These are phyloP conservation scores for Motacilla alba DNA, from an alignment of 2,113 vertebrate genomes.

Conservation along the genomic window DNA sequence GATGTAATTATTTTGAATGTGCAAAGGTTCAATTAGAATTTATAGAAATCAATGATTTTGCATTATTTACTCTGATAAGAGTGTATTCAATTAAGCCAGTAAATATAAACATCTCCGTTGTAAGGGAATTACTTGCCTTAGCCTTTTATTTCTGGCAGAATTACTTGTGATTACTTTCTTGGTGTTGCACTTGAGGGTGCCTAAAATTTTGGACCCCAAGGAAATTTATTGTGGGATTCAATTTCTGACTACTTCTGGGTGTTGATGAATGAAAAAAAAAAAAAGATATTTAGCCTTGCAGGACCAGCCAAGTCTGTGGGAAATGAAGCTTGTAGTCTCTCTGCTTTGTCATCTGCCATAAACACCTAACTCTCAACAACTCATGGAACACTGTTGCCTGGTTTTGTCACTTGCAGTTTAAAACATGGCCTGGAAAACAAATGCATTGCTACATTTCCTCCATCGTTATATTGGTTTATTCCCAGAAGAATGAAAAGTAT, in stretches of 20 bases:
- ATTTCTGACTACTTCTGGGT: background rate
- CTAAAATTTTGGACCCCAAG: background rate
- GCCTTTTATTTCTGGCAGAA: background rate
- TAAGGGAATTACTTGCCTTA: background rate
- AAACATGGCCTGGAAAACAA: background rate
- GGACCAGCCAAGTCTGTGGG: background rate
- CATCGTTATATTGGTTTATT: background rate
- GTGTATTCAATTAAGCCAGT: background rate
- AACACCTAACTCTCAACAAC: background rate
- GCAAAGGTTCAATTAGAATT: background rate
- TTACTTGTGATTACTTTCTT: background rate
- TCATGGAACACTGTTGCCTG: background rate
- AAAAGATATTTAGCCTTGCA: background rate
- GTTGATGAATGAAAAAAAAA: background rate
- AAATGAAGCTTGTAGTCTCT: background rate
- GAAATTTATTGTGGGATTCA: background rate
- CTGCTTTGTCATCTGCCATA: background rate
- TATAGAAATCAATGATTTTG: background rate
- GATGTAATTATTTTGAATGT: background rate
- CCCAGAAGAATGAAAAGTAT: background rate
- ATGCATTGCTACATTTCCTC: background rate
- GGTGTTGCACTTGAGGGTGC: background rate
- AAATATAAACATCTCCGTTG: background rate
- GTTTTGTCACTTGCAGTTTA: background rate
- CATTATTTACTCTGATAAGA: background rate